These are phyloP conservation scores for Listrodromus nycthemerus DNA, from an alignment of 2,888 invertebrate genomes.

Conservation along the genomic window DNA sequence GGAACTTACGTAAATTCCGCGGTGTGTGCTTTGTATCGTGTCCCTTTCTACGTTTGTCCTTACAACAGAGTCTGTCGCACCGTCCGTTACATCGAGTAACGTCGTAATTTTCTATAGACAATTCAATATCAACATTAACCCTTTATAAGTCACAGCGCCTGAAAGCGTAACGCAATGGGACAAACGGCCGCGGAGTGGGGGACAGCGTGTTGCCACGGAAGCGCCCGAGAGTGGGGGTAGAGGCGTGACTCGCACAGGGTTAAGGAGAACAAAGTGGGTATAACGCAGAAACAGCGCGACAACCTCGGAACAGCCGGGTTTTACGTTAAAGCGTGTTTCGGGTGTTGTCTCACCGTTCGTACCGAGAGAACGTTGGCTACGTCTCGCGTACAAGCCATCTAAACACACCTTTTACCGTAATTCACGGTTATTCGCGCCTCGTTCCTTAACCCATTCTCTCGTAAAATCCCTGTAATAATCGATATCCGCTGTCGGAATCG, in stretches of 20 bases:
- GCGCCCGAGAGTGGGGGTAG: too few species aligned
- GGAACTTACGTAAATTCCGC: conserved; percentile 7
- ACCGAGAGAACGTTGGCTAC: neutral
- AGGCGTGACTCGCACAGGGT: too few species aligned
- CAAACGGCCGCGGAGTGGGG: too few species aligned
- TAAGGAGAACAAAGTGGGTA: too few species aligned
- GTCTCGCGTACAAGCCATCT: neutral
- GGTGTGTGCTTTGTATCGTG: neutral
- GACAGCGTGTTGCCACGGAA: too few species aligned
- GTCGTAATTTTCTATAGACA: neutral
- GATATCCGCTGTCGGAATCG: conserved; percentile 19
- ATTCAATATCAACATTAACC: neutral
- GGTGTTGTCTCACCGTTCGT: neutral
- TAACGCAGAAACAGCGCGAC: neutral
- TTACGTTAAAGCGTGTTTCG: neutral
- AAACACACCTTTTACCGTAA: conserved; percentile 24
- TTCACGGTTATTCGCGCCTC: conserved; percentile 38
- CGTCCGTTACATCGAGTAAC: neutral
- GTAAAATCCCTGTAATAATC: conserved; percentile 4
- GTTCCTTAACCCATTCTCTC: conserved; percentile 19
- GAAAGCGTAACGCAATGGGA: too few species aligned
- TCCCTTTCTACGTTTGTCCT: neutral
- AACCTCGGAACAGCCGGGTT: neutral
- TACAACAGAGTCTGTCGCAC: neutral
- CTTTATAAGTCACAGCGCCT: too few species aligned